These are phyloP conservation scores for Elysia chlorotica DNA, from an alignment of 1,140 invertebrate genomes.

Conservation along the genomic window DNA sequence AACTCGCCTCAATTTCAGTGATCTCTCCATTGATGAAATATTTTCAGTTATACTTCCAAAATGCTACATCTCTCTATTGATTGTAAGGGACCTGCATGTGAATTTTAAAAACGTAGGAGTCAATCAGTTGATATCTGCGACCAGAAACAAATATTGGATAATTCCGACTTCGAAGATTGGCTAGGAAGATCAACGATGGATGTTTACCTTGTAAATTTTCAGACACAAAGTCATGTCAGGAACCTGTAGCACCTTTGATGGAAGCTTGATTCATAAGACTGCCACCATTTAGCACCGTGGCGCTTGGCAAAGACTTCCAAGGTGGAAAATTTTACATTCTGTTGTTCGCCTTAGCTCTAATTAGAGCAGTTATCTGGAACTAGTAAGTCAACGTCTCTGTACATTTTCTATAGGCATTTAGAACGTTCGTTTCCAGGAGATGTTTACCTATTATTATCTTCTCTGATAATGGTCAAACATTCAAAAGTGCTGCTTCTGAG, in stretches of 20 bases:
- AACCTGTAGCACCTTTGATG: neutral
- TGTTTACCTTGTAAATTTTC: neutral
- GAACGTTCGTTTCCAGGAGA: neutral
- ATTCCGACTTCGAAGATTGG: neutral
- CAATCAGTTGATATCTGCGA: neutral
- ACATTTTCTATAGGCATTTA: neutral
- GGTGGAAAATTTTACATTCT: slow-evolving; percentile 4
- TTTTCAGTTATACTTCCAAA: neutral
- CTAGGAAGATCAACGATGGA: neutral
- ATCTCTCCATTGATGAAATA: neutral
- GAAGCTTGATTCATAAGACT: neutral
- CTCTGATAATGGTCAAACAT: neutral
- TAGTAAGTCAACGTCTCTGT: neutral
- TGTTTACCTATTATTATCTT: neutral
- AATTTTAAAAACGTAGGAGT: neutral
- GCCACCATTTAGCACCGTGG: neutral
- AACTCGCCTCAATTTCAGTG: neutral
- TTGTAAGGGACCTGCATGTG: neutral
- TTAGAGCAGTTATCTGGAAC: neutral
- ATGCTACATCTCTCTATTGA: neutral
- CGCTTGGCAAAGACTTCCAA: neutral
- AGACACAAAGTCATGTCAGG: neutral
- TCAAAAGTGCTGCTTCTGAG: neutral
- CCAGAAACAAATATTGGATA: neutral
- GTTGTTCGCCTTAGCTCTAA: slow-evolving; percentile 1